These are phyloP conservation scores for Gallinago jamesoni DNA, from an alignment of 2,113 vertebrate species.

Conservation along the genomic window DNA sequence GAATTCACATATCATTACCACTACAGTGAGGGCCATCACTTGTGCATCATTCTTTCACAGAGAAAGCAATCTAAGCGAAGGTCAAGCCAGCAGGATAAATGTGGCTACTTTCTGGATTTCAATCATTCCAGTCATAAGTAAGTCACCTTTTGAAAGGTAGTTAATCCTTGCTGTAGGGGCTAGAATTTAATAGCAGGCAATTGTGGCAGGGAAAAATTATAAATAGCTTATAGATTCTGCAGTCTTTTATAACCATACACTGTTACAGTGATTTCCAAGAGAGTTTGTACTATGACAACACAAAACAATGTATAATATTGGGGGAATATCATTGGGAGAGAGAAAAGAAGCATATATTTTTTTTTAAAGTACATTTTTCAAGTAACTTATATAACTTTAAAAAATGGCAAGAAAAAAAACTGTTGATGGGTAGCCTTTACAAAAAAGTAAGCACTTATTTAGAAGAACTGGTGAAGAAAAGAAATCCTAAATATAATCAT, in stretches of 20 bases:
- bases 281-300: slow-evolving; percentile 33
- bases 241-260: slow-evolving; percentile 18
- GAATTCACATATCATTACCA: not conserved
- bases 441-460: not conserved
- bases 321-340: not conserved
- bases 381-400: not conserved
- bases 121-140: slow-evolving; percentile 49
- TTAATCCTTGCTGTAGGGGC: slow-evolving; percentile 55
- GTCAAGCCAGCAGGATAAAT: slow-evolving; percentile 64
- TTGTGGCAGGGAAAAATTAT: slow-evolving; percentile 63
- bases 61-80: slow-evolving; percentile 52
- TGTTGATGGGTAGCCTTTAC: not conserved
- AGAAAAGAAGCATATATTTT: not conserved
- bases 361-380: not conserved
- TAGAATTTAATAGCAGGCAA: slow-evolving; percentile 55
- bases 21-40: not conserved
- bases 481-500: not conserved
- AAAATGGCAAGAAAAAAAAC: not conserved
- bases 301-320: not conserved
- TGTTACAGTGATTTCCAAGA: slow-evolving; percentile 36
- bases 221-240: slow-evolving; percentile 58
- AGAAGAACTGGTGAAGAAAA: not conserved
- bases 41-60: not conserved
- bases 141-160: slow-evolving; percentile 50
- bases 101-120: slow-evolving; percentile 50